Evolutionary conservation across 30 jellyfish, hydroid and myxozoan genomes (phyloP).

Genomic region (Mastigias papua): DNA sequence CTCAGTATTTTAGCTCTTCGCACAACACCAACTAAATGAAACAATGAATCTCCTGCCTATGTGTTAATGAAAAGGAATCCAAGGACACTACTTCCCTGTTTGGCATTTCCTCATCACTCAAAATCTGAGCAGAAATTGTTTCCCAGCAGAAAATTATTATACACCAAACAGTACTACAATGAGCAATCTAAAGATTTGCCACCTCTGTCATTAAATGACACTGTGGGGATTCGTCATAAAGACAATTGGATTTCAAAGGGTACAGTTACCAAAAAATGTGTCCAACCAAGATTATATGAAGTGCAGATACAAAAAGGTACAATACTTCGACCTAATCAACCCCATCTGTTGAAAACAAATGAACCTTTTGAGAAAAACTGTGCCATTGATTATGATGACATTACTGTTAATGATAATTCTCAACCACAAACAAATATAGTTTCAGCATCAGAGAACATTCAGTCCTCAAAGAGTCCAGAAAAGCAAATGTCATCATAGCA

Average conservation of each 20-base stretch:
- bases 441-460: neutral
- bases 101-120: neutral
- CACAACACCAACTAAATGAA: slow-evolving; percentile 33
- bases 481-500: neutral
- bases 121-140: neutral
- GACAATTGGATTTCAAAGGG: neutral
- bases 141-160: neutral
- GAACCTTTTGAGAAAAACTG: neutral
- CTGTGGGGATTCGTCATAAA: slow-evolving; percentile 5
- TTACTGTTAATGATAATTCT: neutral
- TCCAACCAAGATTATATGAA: neutral
- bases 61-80: slow-evolving; percentile 36
- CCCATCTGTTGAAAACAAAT: neutral
- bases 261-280: neutral
- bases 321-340: neutral
- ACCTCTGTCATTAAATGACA: slow-evolving; percentile 16
- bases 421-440: neutral
- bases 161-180: slow-evolving; percentile 3
- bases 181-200: slow-evolving; percentile 17
- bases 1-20: slow-evolving; percentile 54
- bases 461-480: too few relatives aligned
- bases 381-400: neutral
- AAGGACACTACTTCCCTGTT: slow-evolving; percentile 52
- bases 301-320: neutral
- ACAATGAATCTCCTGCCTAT: slow-evolving; percentile 40